Percentiles rank a stretch among this genome's conserved stretches.
phyloP scores from a whole-genome alignment of 2,797 vertebrate genomes.

The Hyperoplus immaculatus region DNA sequence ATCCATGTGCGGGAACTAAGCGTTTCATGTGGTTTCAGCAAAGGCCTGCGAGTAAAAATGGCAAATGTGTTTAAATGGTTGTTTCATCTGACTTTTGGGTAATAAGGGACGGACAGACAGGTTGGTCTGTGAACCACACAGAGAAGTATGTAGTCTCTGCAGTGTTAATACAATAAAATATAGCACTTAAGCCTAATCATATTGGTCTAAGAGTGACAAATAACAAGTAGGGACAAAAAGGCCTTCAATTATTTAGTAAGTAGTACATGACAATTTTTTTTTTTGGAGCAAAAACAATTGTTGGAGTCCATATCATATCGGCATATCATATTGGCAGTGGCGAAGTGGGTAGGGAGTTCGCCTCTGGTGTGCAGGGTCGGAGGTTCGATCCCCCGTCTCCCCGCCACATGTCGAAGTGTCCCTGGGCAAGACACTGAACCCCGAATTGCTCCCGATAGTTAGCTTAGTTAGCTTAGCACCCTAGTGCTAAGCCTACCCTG shows the following conservation, averaged over 20 bases:
- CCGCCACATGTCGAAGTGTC: too few species aligned
- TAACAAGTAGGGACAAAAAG: not conserved
- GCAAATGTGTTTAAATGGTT: constrained; percentile 5
- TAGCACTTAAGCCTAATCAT: not conserved
- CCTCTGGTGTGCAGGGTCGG: too few species aligned
- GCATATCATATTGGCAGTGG: too few species aligned
- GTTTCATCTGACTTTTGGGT: constrained; percentile 26
- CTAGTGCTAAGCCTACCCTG: too few species aligned
- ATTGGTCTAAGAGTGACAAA: not conserved
- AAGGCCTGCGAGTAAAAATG: not conserved
- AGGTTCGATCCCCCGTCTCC: too few species aligned
- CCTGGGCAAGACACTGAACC: too few species aligned
- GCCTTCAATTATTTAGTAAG: not conserved
- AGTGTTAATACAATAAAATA: not conserved
- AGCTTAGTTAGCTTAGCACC: too few species aligned
- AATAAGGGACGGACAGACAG: not conserved
- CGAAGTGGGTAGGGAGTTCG: too few species aligned
- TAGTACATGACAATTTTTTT: too few species aligned
- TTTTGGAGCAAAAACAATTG: too few species aligned
- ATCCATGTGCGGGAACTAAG: constrained; percentile 40
- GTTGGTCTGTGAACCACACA: not conserved
- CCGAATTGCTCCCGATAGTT: too few species aligned
- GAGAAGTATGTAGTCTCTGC: not conserved
- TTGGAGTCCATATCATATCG: not conserved
- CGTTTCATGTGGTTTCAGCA: constrained; percentile 21